These are phyloP conservation scores for Oncorhynchus mykiss DNA, from an alignment of 2,113 vertebrate species.

Conservation along the genomic window DNA sequence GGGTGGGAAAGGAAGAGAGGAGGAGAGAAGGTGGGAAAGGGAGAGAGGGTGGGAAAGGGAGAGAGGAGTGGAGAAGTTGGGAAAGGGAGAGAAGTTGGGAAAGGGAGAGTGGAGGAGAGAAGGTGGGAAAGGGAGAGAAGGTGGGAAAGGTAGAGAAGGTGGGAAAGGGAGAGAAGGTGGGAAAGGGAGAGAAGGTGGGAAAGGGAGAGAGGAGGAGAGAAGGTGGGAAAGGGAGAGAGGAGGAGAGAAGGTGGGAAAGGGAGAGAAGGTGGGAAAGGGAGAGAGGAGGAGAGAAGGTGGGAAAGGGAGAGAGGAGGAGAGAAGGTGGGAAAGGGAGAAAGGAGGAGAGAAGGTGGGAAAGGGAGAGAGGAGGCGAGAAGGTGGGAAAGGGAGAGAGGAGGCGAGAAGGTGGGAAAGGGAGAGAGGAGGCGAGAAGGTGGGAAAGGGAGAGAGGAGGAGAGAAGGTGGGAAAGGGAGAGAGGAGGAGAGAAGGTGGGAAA, in stretches of 20 bases:
- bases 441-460: slow-evolving; percentile 72
- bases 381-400: not conserved
- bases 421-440: slow-evolving; percentile 39
- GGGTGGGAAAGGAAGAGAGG: slow-evolving; percentile 79
- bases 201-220: slow-evolving; percentile 41
- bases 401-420: slow-evolving; percentile 6
- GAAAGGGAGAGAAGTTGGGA: slow-evolving; percentile 71
- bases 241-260: slow-evolving; percentile 77
- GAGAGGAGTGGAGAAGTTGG: not conserved
- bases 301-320: slow-evolving; percentile 46
- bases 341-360: not conserved
- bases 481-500: not conserved
- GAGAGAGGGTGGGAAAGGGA: slow-evolving; percentile 40
- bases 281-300: not conserved
- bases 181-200: slow-evolving; percentile 76
- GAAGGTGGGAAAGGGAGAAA: not conserved
- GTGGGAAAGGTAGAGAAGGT: not conserved
- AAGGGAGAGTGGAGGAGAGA: slow-evolving; percentile 54
- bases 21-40: slow-evolving; percentile 16
- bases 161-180: slow-evolving; percentile 67
- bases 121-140: slow-evolving; percentile 43
- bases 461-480: slow-evolving; percentile 74
- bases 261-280: not conserved
- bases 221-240: slow-evolving; percentile 32
- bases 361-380: not conserved